A percentile compares a stretch with the other conserved stretches of the same genome.
These are phyloP conservation scores for Diarsia mendica DNA, from an alignment of 2,888 invertebrate genomes.

Conservation along the genomic window DNA sequence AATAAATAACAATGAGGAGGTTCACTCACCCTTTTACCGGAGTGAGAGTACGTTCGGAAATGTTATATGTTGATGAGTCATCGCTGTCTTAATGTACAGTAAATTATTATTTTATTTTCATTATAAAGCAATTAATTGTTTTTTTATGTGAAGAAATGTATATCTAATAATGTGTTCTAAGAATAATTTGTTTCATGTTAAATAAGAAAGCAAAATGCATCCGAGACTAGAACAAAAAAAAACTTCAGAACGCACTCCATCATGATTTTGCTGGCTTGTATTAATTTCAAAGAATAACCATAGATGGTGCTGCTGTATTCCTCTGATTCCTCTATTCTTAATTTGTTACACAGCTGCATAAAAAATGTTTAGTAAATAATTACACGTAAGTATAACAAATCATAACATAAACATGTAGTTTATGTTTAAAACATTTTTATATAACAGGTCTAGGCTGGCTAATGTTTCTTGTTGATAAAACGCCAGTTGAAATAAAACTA, in stretches of 20 bases:
- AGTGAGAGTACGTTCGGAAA: slow-evolving; percentile 75
- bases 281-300: slow-evolving; percentile 1
- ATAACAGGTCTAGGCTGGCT: background rate
- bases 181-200: background rate
- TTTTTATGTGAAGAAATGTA: background rate
- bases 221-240: background rate
- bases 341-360: background rate
- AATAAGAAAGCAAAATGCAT: background rate
- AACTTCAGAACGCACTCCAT: slow-evolving; percentile 58
- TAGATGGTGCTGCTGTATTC: slow-evolving; percentile 51
- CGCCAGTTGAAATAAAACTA: background rate
- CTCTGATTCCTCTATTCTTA: slow-evolving; percentile 1
- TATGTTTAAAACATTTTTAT: slow-evolving; percentile 2
- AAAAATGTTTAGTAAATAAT: background rate
- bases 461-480: background rate
- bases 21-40: slow-evolving; percentile 87
- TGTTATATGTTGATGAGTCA: slow-evolving; percentile 71
- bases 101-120: background rate
- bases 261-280: slow-evolving; percentile 38
- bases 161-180: background rate
- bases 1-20: slow-evolving; percentile 90
- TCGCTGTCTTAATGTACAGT: slow-evolving; percentile 42
- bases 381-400: background rate
- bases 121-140: background rate
- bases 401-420: background rate